Evolutionary conservation across 2,888 invertebrate genomes (phyloP), one percentile per base, ranked within the genome.

Genomic region (Ichneumoninae sp.): DNA sequence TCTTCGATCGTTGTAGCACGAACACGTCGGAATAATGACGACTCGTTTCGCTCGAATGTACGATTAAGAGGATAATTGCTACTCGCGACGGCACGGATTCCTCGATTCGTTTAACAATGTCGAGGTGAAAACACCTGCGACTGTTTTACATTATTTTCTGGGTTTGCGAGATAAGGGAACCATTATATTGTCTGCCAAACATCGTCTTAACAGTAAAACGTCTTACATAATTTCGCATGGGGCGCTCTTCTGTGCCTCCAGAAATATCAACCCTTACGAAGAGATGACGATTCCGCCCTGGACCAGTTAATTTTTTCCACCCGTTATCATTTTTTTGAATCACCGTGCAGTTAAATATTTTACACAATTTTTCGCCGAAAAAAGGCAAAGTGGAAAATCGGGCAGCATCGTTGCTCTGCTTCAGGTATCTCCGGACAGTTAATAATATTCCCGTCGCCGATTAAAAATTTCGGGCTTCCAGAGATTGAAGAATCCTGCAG

Each of bases 1-100:
- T 81, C 81, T 78, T 66, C 57, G 78, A 84, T 78, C 84, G 65
- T 68, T 71, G 60, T 33, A 44, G 50, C 71, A 66, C 44, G 44
- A 47, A 47, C 44, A 47, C 44, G 44, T 47, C 16, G 44, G 44
- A 13, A 47, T 47, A 71, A 77, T 82, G 82, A 77, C 70, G 77
- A 66, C 66, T 71, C 77, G 71, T 36, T 66, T 65, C 47, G 33
- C 47, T 5, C 69, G 22, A 47, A 52, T n/a, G 57, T 71, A 19
- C 77, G 77, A 71, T 82, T 19, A 54, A 47, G 22, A 70, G 40
- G 82, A 77, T 82, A 77, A 71, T 71, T 65, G 44, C 66, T 52
- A 44, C 82, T 70, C 22, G 22, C 30, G 13, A 26, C 13, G 57
- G 1, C 57, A 60, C 26, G 30, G 26, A 26, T 26, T 60, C 10